Evolutionary conservation across 1,140 invertebrate species (phyloP).

Genomic region (Cydia fagiglandana): DNA sequence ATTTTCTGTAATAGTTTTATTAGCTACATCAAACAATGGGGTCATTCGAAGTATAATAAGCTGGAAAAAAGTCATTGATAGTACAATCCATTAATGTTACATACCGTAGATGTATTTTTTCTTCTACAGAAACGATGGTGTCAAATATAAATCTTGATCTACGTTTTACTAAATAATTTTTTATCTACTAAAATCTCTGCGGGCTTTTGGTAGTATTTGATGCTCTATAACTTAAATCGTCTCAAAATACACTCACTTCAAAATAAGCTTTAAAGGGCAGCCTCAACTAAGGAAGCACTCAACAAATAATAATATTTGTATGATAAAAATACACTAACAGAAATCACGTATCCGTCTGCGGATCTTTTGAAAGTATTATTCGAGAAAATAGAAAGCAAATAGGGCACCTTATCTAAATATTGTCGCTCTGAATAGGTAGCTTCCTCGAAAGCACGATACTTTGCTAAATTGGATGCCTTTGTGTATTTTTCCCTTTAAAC

Average conservation of each 20-base stretch:
- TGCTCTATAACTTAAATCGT: background rate
- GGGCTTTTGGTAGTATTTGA: background rate
- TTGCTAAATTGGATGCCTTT: conserved; percentile 50
- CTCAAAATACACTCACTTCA: background rate
- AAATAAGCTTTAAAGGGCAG: conserved; percentile 6
- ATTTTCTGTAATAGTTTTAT: too few species aligned
- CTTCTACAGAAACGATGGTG: too few species aligned
- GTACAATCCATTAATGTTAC: too few species aligned
- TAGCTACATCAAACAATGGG: too few species aligned
- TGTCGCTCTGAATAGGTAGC: conserved; percentile 42
- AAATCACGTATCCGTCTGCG: conserved; percentile 32
- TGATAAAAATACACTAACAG: conserved; percentile 30
- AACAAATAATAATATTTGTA: conserved; percentile 27
- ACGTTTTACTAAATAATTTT: too few species aligned
- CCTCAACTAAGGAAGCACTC: conserved; percentile 13
- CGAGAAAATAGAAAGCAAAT: conserved; percentile 50
- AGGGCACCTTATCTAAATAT: conserved; percentile 52
- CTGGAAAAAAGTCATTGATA: too few species aligned
- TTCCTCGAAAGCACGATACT: conserved; percentile 42
- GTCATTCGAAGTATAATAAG: too few species aligned
- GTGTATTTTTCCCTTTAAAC: conserved; percentile 25
- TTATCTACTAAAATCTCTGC: too few species aligned
- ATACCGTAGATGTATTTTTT: too few species aligned
- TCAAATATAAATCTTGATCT: too few species aligned
- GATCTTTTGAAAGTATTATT: conserved; percentile 50